These are phyloP conservation scores for Perizoma flavofasciatum DNA, from an alignment of 2,888 invertebrate species.

Conservation along the genomic window DNA sequence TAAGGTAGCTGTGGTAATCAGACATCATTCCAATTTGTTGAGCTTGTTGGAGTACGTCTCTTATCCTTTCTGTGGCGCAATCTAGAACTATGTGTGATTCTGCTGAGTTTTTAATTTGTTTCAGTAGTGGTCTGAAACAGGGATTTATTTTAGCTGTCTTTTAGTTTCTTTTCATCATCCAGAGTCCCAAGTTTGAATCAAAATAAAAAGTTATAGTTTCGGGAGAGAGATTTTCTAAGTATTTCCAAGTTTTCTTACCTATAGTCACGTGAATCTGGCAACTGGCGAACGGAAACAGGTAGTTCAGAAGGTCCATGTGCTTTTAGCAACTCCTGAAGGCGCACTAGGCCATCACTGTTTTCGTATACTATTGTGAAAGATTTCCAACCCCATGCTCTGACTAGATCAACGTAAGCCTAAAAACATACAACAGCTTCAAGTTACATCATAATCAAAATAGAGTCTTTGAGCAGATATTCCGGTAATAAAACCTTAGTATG, in stretches of 20 bases:
- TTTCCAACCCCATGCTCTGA: conserved; percentile 96
- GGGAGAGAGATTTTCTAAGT: too few species aligned
- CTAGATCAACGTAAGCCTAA: conserved; percentile 95
- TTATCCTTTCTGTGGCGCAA: conserved; percentile 93
- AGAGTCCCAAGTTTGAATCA: too few species aligned
- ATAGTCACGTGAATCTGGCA: conserved; percentile 93
- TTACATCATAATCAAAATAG: neutral
- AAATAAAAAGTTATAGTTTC: too few species aligned
- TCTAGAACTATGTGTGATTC: conserved; percentile 96
- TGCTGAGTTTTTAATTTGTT: conserved; percentile 96
- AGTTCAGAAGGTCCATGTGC: conserved; percentile 93
- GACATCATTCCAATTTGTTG: conserved; percentile 99
- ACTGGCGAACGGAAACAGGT: conserved; percentile 92
- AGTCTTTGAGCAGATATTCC: neutral
- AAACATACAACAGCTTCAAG: conserved; percentile 30
- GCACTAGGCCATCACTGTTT: conserved; percentile 95
- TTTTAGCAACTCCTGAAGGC: conserved; percentile 94
- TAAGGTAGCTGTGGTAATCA: conserved; percentile 96
- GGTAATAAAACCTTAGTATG: too few species aligned
- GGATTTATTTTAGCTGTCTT: conserved; percentile 16
- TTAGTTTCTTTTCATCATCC: neutral
- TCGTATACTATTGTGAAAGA: conserved; percentile 98
- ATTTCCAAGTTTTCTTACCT: conserved; percentile 79
- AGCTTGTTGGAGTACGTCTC: conserved; percentile 95
- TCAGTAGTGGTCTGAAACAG: conserved; percentile 90